Evolutionary conservation across 2,113 vertebrate genomes (phyloP).

Genomic region (Podiceps cristatus): DNA sequence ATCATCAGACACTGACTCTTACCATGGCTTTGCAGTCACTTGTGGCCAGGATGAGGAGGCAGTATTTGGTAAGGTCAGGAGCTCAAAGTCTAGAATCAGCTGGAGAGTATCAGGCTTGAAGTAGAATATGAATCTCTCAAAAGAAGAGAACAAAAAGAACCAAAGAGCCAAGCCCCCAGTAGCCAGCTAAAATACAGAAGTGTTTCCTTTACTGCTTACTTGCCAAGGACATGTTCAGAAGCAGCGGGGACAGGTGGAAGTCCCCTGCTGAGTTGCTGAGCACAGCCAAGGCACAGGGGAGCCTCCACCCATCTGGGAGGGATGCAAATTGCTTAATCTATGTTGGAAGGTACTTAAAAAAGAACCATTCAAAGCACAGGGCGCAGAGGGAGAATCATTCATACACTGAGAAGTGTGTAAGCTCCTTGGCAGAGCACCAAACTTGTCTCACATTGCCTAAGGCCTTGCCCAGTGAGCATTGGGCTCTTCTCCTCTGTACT

Average conservation of each 20-base stretch:
- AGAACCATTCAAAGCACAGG: neutral
- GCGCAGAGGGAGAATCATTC: neutral
- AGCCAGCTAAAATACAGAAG: neutral
- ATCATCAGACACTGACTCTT: neutral
- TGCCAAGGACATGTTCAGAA: neutral
- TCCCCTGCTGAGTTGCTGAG: neutral
- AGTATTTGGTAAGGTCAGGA: neutral
- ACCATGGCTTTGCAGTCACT: neutral
- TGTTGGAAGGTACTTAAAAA: neutral
- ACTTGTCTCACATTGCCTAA: neutral
- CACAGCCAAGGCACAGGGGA: accelerated
- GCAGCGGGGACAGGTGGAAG: neutral
- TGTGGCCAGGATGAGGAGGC: accelerated
- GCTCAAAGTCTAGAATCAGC: neutral
- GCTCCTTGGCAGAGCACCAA: neutral
- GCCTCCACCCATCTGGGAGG: neutral
- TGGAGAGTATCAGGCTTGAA: neutral
- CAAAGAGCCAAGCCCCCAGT: neutral
- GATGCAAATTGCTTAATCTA: neutral
- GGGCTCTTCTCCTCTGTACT: neutral
- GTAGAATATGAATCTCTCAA: neutral
- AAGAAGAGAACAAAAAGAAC: neutral
- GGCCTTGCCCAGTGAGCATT: accelerated
- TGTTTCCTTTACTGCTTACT: neutral
- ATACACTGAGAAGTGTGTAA: neutral